Evolutionary conservation across 2,888 invertebrate genomes (phyloP).

Genomic region (Kryphioiulus occultus): DNA sequence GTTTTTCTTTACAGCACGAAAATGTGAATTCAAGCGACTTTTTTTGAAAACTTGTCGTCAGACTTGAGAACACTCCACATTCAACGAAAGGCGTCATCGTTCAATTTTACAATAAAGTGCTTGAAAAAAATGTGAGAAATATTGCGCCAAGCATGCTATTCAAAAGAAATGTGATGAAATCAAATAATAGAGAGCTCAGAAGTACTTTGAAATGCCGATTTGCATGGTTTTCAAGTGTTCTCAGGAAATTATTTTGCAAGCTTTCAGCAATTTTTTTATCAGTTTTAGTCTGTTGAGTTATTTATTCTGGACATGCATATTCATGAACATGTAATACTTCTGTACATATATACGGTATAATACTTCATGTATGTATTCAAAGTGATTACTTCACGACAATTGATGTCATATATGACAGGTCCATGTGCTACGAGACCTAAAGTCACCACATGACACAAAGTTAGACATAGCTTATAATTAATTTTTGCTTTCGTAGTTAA

Average conservation of each 20-base stretch:
- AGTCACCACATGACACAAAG: too few species aligned
- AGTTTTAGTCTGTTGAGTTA: too few species aligned
- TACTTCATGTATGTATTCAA: too few species aligned
- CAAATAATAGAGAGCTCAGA: background rate
- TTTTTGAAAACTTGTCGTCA: conserved; percentile 9
- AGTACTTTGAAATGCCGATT: background rate
- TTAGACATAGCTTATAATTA: too few species aligned
- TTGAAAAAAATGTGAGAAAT: background rate
- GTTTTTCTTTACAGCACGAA: background rate
- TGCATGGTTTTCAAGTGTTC: background rate
- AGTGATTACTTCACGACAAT: too few species aligned
- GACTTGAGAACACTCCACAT: background rate
- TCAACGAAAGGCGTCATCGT: background rate
- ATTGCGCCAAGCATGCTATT: background rate
- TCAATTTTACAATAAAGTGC: background rate
- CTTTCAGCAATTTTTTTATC: too few species aligned
- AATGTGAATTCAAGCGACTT: background rate
- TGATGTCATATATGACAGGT: too few species aligned
- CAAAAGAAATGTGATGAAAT: background rate
- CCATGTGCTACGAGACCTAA: too few species aligned
- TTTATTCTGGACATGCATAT: too few species aligned
- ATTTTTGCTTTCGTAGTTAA: too few species aligned
- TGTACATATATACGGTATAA: too few species aligned
- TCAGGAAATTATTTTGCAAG: background rate
- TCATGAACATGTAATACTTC: too few species aligned